A percentile compares a stretch with the other conserved stretches of the same genome.
Conservation (phyloP, 1,140 invertebrate species). For the Pseudomyrmex dendroicus region DNA sequence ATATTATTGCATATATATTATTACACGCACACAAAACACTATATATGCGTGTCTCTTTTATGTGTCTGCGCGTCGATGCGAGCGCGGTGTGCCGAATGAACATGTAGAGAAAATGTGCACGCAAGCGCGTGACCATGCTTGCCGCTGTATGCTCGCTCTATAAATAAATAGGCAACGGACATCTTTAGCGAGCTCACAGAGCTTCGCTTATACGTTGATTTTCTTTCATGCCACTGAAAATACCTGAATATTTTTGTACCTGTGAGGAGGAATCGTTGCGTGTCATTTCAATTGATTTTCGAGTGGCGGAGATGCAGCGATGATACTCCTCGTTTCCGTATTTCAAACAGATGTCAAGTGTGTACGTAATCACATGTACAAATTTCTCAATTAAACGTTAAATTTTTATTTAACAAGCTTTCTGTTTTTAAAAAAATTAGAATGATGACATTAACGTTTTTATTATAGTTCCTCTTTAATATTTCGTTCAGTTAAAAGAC, state of each 20-base stretch:
- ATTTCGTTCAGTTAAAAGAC: neutral
- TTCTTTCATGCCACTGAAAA: conserved; percentile 70
- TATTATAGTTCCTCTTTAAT: neutral
- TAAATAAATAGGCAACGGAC: conserved; percentile 80
- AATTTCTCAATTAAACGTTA: no score
- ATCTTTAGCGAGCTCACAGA: conserved; percentile 74
- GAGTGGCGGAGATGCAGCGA: neutral
- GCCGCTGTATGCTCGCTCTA: conserved; percentile 77
- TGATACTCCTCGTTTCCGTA: neutral
- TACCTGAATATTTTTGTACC: conserved; percentile 66
- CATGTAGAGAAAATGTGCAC: conserved; percentile 54
- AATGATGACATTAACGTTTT: neutral
- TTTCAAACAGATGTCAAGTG: neutral
- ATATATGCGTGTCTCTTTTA: neutral
- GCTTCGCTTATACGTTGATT: conserved; percentile 75
- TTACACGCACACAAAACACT: neutral
- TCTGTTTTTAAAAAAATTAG: no score
- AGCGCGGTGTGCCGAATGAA: conserved; percentile 34
- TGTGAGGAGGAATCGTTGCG: conserved; percentile 6
- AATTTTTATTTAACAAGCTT: no score
- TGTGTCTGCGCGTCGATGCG: conserved; percentile 31
- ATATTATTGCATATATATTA: conserved; percentile 19
- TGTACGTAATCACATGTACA: no score
- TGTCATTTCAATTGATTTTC: conserved; percentile 26
- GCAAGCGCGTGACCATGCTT: conserved; percentile 71